Base-by-base conservation (phyloP, 2,113 vertebrate genomes). In the Cheirogaleus medius region DNA sequence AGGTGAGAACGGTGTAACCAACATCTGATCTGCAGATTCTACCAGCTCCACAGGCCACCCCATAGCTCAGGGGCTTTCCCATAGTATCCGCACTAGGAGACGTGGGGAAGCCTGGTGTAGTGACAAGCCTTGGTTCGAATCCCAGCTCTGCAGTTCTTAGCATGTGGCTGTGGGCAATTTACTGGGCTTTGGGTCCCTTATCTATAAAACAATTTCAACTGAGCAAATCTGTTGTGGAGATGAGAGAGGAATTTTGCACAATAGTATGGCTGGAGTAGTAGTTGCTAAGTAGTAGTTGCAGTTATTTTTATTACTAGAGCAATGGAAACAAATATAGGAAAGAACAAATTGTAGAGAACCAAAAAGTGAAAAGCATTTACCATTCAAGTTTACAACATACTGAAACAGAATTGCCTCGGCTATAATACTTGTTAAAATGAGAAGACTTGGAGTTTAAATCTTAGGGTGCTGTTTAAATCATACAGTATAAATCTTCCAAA, bases 341-440 rank as follows among this genome's bases (percentile, higher is more conserved):
- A 66, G 56, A 80, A 52, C 0, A 82, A 94, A 69, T 13, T 29
- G 7, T 32, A 89, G 49, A 95, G 69, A 86, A 90, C 7, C 20
- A n/a, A 86, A 82, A 95, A 23, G 39, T 81, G 0, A 92, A 94
- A 93, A 77, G 37, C 8, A 34, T 77, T 60, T 27, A 68, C 78
- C 52, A 18, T 69, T 63, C 34, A 42, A 76, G 8, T 47, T 80
- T 34, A 83, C 85, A 76, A 54, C n/a, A 69, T 49, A 89, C 52
- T 87, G 92, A 95, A 94, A 95, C 12, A 89, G 60, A 93, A 78
- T 54, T 15, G 77, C 60, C 63, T 95, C 34, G 81, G 78, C 4
- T 47, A 20, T 74, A 60, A 27, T 83, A 85, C 21, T 78, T 91
- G 64, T 37, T 42, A 73, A 69, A 86, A 44, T 87, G 15, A 73